Percentiles rank a stretch among this genome's conserved stretches.
Conservation (phyloP, 2,888 invertebrate genomes). For the Nyleta sp. region DNA sequence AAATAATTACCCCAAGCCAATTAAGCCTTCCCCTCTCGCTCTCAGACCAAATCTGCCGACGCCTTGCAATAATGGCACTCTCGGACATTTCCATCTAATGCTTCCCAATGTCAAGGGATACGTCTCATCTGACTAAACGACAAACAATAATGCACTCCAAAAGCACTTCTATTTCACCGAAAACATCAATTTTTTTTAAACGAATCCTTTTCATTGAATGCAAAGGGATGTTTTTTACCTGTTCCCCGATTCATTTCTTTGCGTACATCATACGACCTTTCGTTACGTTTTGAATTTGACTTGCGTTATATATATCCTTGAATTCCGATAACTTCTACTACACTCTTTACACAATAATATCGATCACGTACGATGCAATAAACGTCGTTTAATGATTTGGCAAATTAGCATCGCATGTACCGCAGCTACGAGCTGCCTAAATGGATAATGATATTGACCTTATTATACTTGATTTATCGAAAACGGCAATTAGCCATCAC, state of each 20-base stretch:
- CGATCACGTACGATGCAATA: background rate
- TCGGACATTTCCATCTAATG: constrained; percentile 48
- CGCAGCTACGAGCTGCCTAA: constrained; percentile 13
- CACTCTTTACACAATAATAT: background rate
- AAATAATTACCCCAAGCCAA: constrained; percentile 82
- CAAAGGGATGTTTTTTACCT: no score
- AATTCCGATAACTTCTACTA: background rate
- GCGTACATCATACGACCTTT: no score
- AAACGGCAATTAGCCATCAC: constrained; percentile 27
- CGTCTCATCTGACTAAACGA: constrained; percentile 13
- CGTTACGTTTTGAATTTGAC: no score
- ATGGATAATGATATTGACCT: constrained; percentile 35
- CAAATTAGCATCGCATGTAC: constrained; percentile 18
- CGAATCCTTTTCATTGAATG: no score
- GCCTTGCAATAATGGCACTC: constrained; percentile 51
- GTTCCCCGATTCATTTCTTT: no score
- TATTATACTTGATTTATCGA: constrained; percentile 36
- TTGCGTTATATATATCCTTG: no score
- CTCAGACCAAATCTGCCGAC: constrained; percentile 47
- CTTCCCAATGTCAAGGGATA: constrained; percentile 35
- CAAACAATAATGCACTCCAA: no score
- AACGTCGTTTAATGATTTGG: constrained; percentile 24
- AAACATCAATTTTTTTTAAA: no score
- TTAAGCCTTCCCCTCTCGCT: constrained; percentile 74
- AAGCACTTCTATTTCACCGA: no score